These are phyloP conservation scores for Porites lutea DNA, from an alignment of 64 coral and sea anemone species.

Conservation along the genomic window DNA sequence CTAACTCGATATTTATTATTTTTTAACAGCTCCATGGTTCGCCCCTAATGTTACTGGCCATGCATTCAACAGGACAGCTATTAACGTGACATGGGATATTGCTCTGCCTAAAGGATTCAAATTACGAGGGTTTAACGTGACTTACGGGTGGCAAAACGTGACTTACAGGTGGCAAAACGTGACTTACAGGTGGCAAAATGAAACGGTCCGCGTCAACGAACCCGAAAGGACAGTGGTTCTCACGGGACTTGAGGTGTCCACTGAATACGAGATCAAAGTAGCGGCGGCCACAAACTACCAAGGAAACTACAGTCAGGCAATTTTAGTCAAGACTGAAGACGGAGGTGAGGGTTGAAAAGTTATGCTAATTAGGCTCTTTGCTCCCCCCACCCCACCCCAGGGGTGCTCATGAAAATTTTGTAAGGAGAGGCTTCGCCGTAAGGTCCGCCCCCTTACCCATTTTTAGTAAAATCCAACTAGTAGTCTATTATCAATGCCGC, in stretches of 20 bases:
- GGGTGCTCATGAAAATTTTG: too few species aligned
- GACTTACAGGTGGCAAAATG: too few species aligned
- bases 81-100: neutral
- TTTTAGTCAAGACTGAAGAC: neutral
- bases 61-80: neutral
- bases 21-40: neutral
- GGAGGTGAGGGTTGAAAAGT: neutral
- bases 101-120: neutral
- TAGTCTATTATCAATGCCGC: too few species aligned
- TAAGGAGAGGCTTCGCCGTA: too few species aligned
- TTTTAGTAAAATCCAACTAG: too few species aligned
- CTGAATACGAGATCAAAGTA: conserved; percentile 41
- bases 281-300: conserved; percentile 12
- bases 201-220: too few species aligned
- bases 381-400: too few species aligned
- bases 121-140: neutral
- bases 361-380: too few species aligned
- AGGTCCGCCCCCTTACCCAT: too few species aligned
- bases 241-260: neutral
- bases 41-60: neutral
- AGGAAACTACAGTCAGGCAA: conserved; percentile 10
- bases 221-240: neutral
- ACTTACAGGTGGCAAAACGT: too few species aligned
- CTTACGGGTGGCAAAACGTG: too few species aligned
- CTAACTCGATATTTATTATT: neutral